Conservation (phyloP, 1,140 invertebrate species). For the Macrobrachium rosenbergii region DNA sequence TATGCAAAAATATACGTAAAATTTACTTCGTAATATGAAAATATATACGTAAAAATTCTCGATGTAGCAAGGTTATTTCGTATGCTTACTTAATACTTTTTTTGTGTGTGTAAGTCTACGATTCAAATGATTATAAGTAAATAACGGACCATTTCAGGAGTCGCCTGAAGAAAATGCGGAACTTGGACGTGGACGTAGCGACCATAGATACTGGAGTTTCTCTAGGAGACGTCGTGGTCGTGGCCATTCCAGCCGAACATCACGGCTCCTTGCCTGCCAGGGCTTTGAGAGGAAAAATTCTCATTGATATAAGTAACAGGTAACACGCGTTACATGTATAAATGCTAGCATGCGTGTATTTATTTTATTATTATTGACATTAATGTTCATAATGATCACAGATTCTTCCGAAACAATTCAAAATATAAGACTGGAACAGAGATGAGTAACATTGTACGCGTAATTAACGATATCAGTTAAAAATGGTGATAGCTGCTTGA, state of each 20-base stretch:
- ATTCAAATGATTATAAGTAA: too few relatives aligned
- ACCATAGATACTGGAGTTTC: neutral
- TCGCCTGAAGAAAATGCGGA: neutral
- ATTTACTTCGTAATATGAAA: too few relatives aligned
- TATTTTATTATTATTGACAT: neutral
- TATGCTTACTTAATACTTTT: too few relatives aligned
- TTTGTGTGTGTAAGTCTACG: too few relatives aligned
- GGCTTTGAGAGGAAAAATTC: neutral
- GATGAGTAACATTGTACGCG: neutral
- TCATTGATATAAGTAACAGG: slow-evolving; percentile 12
- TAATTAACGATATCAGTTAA: neutral
- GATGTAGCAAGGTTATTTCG: too few relatives aligned
- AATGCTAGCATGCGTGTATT: neutral
- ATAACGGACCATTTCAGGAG: neutral
- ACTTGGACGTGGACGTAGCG: neutral
- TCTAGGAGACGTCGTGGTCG: neutral
- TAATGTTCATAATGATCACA: too few relatives aligned
- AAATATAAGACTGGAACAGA: neutral
- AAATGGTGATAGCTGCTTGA: too few relatives aligned
- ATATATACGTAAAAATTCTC: too few relatives aligned
- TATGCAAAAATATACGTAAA: too few relatives aligned
- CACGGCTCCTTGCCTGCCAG: neutral
- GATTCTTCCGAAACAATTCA: too few relatives aligned
- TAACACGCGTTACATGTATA: neutral
- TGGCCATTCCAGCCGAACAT: slow-evolving; percentile 3